Evolutionary conservation across 35 echinoderm and acorn worm species (phyloP), one percentile per base, ranked within the genome.

Genomic region (Patiria miniata): DNA sequence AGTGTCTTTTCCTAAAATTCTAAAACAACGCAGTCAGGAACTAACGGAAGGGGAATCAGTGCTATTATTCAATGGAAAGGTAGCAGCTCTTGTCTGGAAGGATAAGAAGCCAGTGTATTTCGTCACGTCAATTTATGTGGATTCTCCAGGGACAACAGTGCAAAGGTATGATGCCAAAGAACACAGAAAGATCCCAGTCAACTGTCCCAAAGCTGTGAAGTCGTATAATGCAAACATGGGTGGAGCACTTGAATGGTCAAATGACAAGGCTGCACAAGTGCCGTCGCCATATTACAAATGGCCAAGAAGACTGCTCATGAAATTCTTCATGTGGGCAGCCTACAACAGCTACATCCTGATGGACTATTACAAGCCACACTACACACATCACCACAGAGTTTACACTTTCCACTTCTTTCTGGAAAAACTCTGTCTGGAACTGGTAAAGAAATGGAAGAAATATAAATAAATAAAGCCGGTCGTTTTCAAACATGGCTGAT

Each of bases 31-130:
- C 42, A 47, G 42, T 47, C 4, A 47, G 42, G 81, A 89, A 37
- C 26, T 89, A 28, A 30, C 21, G 29, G 81, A 82, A 65, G 87
- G 87, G 28, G 52, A 89, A 55, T 82, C 78, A 42, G 80, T 65
- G 23, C 30, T 77, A 42, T 12, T 90, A 36, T 90, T 90, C 81
- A 90, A 90, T 84, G 80, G 81, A 69, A 77, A 90, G 33, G 88
- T 90, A 44, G 88, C 88, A 84, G 88, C 81, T 23, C 76, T 90
- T 84, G 80, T 84, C 14, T 90, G 88, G 88, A 26, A 73, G 58
- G 88, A 90, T 39, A 90, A 90, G 60, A 90, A 73, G 81, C 88
- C 88, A 37, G 81, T 84, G 30, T 84, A 85, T 69, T 90, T 90
- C 52, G 79, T 90, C 33, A 90, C 80, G 38, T 82, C 88, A 6